Evolutionary conservation across 2,888 invertebrate genomes (phyloP), one percentile per base, ranked within the genome.

Genomic region (Smittia aterrima): DNA sequence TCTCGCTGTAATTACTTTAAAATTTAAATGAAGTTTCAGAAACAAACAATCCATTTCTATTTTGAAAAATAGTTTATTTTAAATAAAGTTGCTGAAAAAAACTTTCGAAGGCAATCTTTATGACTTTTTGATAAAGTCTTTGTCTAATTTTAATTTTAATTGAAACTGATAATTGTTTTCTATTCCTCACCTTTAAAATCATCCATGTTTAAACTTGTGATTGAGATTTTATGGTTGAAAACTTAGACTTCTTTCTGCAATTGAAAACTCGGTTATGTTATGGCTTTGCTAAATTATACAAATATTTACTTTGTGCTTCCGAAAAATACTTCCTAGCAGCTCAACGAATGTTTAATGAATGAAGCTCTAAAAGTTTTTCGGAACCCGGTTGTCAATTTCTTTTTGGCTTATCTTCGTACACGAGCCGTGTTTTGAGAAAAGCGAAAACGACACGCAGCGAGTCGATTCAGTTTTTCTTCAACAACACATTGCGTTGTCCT

Each of bases 181-280:
- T 2, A 20, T 62, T n/a, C 24, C 58, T 58, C 16, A 73, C 72
- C 72, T 73, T 58, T 73, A 24, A 73, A 62, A 62, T 62, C 72
- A 41, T 62, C 62, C 38, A 73, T 73, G 58, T 53, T 3, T 16
- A 2, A 1, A 1, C 18, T 58, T 3, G 1, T 20, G 3, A 11
- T 7, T 58, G 7, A 7, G 18, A n/a, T 7, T 58, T 22, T 18
- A n/a, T n/a, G 22, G 9, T 22, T 58, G 2, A 22, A 6, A 20
- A 13, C 4, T 18, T 58, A 18, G 11, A 6, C 13, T 18, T 58
- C 58, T 22, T 58, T 18, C 58, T 58, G 18, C 7, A 58, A 58
- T 22, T 2, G 16, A 47, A 58, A 20, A 58, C 22, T 58, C 18
- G 3, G 32, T 6, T 9, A 32, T 32, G 4, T 32, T 3, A 32